Percentiles rank a stretch among this genome's conserved stretches.
Evolutionary conservation across 2,797 vertebrate genomes (phyloP).

Genomic region (Microctenopoma stevenorrisi): DNA sequence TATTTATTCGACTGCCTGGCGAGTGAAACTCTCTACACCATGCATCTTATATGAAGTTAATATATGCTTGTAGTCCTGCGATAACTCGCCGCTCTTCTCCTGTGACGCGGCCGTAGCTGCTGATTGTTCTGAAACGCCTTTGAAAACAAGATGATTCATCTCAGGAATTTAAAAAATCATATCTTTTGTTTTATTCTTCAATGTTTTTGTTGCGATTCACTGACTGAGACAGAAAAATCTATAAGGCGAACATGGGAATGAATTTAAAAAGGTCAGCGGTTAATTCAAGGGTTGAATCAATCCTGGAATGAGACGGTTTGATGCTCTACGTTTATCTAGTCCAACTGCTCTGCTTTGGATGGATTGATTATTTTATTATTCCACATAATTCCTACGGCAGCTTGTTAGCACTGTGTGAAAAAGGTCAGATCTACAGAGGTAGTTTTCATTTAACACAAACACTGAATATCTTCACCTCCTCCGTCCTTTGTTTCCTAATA

Average conservation of each 20-base stretch:
- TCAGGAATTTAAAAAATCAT: too few species aligned
- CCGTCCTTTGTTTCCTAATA: too few species aligned
- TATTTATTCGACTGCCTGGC: too few species aligned
- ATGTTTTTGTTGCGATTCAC: neutral
- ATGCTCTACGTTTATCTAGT: neutral
- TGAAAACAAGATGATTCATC: too few species aligned
- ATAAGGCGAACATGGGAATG: neutral
- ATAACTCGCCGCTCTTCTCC: too few species aligned
- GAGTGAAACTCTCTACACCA: too few species aligned
- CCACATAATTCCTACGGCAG: neutral
- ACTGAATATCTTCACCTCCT: too few species aligned
- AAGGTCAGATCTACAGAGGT: neutral
- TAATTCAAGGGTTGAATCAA: neutral
- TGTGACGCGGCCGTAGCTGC: too few species aligned
- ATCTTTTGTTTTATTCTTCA: neutral
- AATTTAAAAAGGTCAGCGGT: neutral
- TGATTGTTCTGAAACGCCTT: too few species aligned
- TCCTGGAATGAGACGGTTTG: neutral
- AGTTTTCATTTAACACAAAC: neutral
- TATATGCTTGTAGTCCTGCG: too few species aligned
- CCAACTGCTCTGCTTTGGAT: neutral
- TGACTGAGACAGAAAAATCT: neutral
- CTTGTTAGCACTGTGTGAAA: neutral
- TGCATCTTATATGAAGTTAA: too few species aligned
- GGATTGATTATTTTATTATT: neutral